Percentiles rank a stretch among this genome's conserved stretches.
Evolutionary conservation across 2,797 vertebrate species (phyloP).

Genomic region (Muraenolepis orangiensis): DNA sequence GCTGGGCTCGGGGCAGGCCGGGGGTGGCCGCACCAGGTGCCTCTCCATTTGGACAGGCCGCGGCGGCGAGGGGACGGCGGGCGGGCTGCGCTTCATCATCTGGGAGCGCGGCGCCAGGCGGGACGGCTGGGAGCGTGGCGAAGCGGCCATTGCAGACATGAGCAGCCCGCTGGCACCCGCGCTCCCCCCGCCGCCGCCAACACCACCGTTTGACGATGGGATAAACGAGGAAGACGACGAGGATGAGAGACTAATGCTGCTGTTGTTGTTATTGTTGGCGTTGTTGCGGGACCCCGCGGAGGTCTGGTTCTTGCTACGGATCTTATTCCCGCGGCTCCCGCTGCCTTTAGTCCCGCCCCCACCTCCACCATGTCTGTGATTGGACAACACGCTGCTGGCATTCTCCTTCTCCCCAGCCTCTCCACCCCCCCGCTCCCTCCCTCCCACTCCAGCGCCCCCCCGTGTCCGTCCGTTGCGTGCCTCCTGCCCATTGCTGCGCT

Average conservation of each 20-base stretch:
- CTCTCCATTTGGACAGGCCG: conserved; percentile 86
- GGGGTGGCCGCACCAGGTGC: conserved; percentile 85
- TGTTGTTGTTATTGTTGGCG: conserved; percentile 4
- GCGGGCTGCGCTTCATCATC: conserved; percentile 78
- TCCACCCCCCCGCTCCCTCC: conserved; percentile 39
- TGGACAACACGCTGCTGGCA: conserved; percentile 51
- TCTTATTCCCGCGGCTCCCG: conserved; percentile 59
- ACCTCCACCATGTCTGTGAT: conserved; percentile 71
- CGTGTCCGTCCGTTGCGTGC: conserved; percentile 74
- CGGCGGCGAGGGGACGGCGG: conserved; percentile 82
- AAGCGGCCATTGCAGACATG: conserved; percentile 59
- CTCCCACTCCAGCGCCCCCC: conserved; percentile 43
- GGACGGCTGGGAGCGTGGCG: conserved; percentile 67
- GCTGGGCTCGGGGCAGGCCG: conserved; percentile 87
- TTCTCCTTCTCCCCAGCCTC: conserved; percentile 76
- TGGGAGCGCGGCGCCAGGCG: conserved; percentile 72
- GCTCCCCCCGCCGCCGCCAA: conserved; percentile 27
- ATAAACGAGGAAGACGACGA: conserved; percentile 55
- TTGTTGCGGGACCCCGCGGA: conserved; percentile 25
- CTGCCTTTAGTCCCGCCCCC: conserved; percentile 53
- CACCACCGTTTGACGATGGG: conserved; percentile 60
- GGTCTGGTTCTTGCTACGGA: conserved; percentile 51
- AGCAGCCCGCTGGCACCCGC: conserved; percentile 31
- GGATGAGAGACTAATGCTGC: conserved; percentile 43
- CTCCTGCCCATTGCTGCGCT: conserved; percentile 76